Percentiles rank a stretch among this genome's conserved stretches.
Conservation (phyloP, 2,113 vertebrate genomes). For the Enhydra lutris region DNA sequence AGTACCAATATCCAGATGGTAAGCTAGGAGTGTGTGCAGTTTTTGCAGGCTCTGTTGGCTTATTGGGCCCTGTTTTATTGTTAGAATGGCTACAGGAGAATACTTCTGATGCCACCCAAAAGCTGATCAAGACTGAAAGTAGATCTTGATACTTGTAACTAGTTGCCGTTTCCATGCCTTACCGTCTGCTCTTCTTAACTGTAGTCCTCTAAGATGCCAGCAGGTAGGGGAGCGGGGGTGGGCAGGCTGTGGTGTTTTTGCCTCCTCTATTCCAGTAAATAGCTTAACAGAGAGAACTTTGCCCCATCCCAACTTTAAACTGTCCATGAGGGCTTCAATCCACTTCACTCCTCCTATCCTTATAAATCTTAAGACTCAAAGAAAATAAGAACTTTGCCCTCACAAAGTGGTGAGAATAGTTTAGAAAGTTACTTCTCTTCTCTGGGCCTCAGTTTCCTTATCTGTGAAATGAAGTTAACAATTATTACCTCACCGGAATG, state of each 20-base stretch:
- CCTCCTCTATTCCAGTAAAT: neutral
- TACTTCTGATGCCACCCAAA: neutral
- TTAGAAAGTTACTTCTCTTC: neutral
- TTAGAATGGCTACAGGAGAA: neutral
- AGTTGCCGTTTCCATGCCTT: neutral
- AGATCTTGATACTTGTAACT: neutral
- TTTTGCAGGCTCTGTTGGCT: neutral
- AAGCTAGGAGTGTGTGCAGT: neutral
- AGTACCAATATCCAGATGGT: neutral
- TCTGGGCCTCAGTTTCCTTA: neutral
- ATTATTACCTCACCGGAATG: neutral
- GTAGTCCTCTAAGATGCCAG: neutral
- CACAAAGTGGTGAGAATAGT: neutral
- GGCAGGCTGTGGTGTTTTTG: neutral
- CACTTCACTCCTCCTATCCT: neutral
- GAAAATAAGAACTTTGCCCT: neutral
- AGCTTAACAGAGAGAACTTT: neutral
- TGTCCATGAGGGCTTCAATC: neutral
- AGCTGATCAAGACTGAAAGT: neutral
- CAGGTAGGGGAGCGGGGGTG: neutral
- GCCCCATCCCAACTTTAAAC: neutral
- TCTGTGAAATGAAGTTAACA: constrained; percentile 3
- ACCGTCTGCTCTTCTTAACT: neutral
- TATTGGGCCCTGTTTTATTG: neutral
- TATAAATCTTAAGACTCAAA: neutral